phyloP scores from a whole-genome alignment of 2,113 vertebrate genomes.

The Oplegnathus fasciatus region DNA sequence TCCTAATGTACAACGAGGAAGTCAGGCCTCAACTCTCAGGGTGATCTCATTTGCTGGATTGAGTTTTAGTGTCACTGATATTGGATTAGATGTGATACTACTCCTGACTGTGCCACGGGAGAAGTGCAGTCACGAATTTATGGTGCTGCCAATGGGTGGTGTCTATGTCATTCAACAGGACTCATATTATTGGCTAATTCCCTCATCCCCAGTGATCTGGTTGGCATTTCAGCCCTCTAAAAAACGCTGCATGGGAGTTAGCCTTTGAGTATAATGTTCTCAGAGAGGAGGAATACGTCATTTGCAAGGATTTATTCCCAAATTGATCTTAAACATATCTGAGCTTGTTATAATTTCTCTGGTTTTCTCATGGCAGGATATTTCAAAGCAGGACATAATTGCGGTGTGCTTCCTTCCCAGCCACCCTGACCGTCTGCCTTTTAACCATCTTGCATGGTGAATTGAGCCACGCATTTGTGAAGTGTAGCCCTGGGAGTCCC shows the following conservation, averaged over 20 bases:
- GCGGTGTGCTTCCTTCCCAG: constrained; percentile 58
- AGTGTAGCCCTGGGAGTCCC: constrained; percentile 79
- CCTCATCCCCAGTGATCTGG: constrained; percentile 67
- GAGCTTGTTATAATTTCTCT: constrained; percentile 74
- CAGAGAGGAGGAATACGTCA: constrained; percentile 63
- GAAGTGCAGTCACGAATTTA: constrained; percentile 61
- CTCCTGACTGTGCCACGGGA: constrained; percentile 57
- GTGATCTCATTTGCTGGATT: constrained; percentile 72
- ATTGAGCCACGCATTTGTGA: constrained; percentile 80
- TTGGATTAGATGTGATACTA: constrained; percentile 71
- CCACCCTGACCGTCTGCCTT: constrained; percentile 70
- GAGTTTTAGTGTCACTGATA: constrained; percentile 69
- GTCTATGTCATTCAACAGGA: constrained; percentile 75
- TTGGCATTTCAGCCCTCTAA: constrained; percentile 67
- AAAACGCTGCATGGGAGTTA: constrained; percentile 59
- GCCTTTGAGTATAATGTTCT: constrained; percentile 71
- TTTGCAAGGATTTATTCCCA: constrained; percentile 73
- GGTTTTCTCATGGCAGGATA: constrained; percentile 22
- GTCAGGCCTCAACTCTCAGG: constrained; percentile 49
- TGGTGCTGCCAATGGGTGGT: constrained; percentile 68
- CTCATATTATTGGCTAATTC: constrained; percentile 73
- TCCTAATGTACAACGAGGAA: constrained; percentile 42
- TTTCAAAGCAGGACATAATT: constrained; percentile 78
- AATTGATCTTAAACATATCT: constrained; percentile 79
- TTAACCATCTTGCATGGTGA: constrained; percentile 73